Evolutionary conservation across 2,113 vertebrate genomes (phyloP), one percentile per base, ranked within the genome.

Genomic region (Pteruthius melanotis): DNA sequence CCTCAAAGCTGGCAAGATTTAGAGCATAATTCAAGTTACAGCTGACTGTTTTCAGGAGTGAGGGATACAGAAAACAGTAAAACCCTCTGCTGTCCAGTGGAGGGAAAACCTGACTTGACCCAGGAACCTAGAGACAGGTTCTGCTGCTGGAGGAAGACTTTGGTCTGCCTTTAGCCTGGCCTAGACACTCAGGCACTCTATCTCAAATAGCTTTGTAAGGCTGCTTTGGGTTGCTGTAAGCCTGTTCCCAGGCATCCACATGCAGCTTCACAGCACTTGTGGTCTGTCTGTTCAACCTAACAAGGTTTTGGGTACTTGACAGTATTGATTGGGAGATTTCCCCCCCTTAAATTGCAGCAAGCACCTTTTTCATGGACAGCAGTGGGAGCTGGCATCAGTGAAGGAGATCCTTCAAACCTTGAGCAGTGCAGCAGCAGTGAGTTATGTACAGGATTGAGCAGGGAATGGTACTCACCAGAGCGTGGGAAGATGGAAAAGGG

Each of bases 391-490:
- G 44, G 8, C 18, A 31, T 31, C 1, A 4, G 28, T 74, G 69
- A 20, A 57, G 50, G 22, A 76, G 21, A 80, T 11, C 21, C 35
- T 77, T 70, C 64, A 20, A 12, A 39, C 24, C 35, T 28, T n/a
- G 26, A 64, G 83, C 79, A 80, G 59, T 21, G 54, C 66, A 74
- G 76, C 5, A 89, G 44, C 54, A 47, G 24, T 3, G 11, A 68
- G 44, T 57, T 44, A 10, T 4, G 10, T 31, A 65, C 19, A 52
- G 44, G 39, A 28, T 0, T 53, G 49, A 56, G 70, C 45, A n/a
- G 74, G 53, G 52, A 77, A 33, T 50, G 47, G 54, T 92, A 95
- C 95, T 96, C 75, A 96, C 95, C 96, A 94, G 90, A 94, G 74
- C 17, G 0, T 2, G 52, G 54, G 65, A 66, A 87, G 91, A 31